These are phyloP conservation scores for Polia nebulosa DNA, from an alignment of 2,888 invertebrate species.

Conservation along the genomic window DNA sequence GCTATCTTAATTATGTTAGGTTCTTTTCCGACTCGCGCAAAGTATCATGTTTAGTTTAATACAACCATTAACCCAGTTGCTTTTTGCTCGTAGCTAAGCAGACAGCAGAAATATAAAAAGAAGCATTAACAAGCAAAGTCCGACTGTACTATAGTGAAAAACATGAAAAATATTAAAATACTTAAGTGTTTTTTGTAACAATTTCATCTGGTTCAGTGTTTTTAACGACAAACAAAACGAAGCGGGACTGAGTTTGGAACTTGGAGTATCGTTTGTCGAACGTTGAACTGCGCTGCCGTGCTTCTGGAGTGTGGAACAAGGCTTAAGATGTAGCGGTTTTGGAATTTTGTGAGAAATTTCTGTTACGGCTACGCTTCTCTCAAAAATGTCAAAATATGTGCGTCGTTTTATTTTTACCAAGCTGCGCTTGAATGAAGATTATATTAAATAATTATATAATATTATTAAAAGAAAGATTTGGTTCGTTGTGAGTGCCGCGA, in stretches of 20 bases:
- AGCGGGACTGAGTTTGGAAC: conserved; percentile 67
- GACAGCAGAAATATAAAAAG: conserved; percentile 14
- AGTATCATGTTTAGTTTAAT: no score
- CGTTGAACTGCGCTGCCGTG: conserved; percentile 64
- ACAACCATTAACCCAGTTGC: no score
- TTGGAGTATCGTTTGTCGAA: conserved; percentile 72
- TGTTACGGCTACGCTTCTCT: not conserved
- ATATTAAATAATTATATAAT: not conserved
- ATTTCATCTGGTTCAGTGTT: conserved; percentile 63
- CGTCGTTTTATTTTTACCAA: no score
- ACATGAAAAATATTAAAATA: conserved; percentile 45
- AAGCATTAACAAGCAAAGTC: conserved; percentile 21
- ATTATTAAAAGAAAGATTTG: not conserved
- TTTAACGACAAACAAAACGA: conserved; percentile 70
- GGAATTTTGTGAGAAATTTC: not conserved
- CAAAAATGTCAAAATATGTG: no score
- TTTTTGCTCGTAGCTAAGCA: not conserved
- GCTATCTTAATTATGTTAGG: no score
- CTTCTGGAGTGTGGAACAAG: conserved; percentile 14
- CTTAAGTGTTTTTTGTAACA: conserved; percentile 51
- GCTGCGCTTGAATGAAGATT: not conserved
- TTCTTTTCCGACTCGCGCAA: no score
- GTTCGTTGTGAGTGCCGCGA: not conserved
- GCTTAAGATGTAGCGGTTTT: conserved; percentile 31
- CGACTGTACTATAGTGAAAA: conserved; percentile 20